Base-by-base conservation (phyloP, 2,113 vertebrate genomes). In the Lepidothrix coronata region DNA sequence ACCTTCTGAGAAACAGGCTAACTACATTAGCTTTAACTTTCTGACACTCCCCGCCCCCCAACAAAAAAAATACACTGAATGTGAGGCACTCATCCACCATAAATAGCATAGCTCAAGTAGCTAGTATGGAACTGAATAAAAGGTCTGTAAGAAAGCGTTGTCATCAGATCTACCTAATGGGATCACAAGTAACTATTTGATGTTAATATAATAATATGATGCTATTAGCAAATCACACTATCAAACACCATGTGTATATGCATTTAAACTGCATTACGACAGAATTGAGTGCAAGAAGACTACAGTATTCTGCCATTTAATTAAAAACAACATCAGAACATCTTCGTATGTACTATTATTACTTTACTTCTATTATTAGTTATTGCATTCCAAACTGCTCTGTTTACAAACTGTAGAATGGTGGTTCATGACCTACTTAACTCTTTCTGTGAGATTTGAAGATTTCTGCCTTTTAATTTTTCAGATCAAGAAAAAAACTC, bases 391-490 rank as follows among this genome's bases (percentile, higher is more conserved):
- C 11, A 11, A 85, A 83, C 41, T n/a, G 18, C 30, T 92, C 54
- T 85, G 33, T 85, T 79, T 89, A 41, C 39, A 48, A 33, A 54
- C 18, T 33, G 28, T 19, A 55, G 72, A 88, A 90, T 72, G 55
- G 35, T 37, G 25, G 11, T 35, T 94, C 93, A 55, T 91, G 80
- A 95, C 57, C 57, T 48, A 65, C 39, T 92, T 78, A 83, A 5
- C 4, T 80, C n/a, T 48, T 88, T 58, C 55, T 35, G 46, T 58
- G 71, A 91, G 63, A 88, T 80, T 39, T 82, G 30, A 91, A 89
- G 73, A 52, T 28, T 88, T 91, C 80, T 94, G 43, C 33, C n/a
- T 66, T 81, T 95, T 87, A 84, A 87, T 89, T 63, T 37, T 79
- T 17, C 48, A 93, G 77, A 92, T 89, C 17, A 94, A 89, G 43